Base-by-base conservation (phyloP, 2,888 invertebrate genomes). In the Hanleya hanleyi region DNA sequence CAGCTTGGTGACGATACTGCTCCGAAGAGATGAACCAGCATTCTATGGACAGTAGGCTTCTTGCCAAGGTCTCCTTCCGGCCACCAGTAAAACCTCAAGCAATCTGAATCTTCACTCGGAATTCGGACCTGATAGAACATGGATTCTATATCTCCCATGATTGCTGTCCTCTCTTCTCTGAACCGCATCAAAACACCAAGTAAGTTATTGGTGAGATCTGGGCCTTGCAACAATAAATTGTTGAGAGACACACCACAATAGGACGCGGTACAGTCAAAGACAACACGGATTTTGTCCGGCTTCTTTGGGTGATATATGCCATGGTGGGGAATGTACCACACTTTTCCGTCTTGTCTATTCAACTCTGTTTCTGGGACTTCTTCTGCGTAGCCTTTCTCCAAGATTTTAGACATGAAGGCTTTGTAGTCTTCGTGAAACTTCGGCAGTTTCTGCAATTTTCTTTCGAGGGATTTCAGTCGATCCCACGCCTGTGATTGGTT, bases 331-430 rank as follows among this genome's bases (percentile, higher is more conserved):
- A 68, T 49, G 33, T 67, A 67, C 26, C 33, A 67, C 12, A n/a
- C 33, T 15, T 18, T n/a, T 18, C 26, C 47, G 33, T 41, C 33
- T 6, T 33, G 29, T 1, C 3, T 6, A 32, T 18, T 36, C 18
- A 47, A 1, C 22, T 67, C 33, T 33, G 35, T 50, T 36, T 50
- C 32, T 41, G 47, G 18, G 22, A 67, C 36, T 9, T 33, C 18
- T 67, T 71, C 38, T 67, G n/a, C 76, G 57, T 76, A 77, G 7
- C 73, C 69, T 15, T 70, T 71, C 9, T 69, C 57, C 32, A 77
- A 65, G 1, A 76, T 69, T 22, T 69, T 76, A 7, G 41, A 51
- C 78, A 78, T n/a, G n/a, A 72, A 74, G 7, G 38, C 41, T 18
- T n/a, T 61, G 50, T 75, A 78, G 29, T 74, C 74, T 32, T 36